Conservation (phyloP, 2,888 invertebrate species). For the Ochropacha duplaris region DNA sequence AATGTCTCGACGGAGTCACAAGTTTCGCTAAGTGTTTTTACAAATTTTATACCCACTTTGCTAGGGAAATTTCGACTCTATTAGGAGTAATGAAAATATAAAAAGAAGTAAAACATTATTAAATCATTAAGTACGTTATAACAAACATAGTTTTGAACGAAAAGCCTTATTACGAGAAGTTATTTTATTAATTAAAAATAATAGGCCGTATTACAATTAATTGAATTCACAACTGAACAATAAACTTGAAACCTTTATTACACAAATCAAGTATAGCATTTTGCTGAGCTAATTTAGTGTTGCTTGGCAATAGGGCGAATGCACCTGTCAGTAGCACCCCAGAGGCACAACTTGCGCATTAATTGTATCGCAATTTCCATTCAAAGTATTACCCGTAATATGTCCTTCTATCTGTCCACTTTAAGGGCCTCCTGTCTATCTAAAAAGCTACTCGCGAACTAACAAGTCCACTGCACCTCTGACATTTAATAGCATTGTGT, state of each 20-base stretch:
- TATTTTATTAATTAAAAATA: not conserved
- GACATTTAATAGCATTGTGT: constrained; percentile 17
- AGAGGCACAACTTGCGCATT: constrained; percentile 34
- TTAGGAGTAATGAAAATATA: no score
- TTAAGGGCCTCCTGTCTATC: constrained; percentile 63
- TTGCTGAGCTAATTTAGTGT: not conserved
- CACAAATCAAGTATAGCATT: not conserved
- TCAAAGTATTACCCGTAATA: constrained; percentile 43
- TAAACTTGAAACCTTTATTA: not conserved
- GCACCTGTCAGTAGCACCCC: constrained; percentile 47
- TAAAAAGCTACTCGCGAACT: constrained; percentile 27
- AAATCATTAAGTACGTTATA: no score
- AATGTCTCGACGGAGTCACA: constrained; percentile 6
- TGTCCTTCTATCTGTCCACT: constrained; percentile 45
- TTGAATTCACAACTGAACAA: not conserved
- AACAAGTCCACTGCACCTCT: constrained; percentile 4
- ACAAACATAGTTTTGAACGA: no score
- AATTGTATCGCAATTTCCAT: constrained; percentile 54
- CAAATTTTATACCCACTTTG: not conserved
- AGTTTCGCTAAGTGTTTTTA: not conserved
- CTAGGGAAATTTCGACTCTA: no score
- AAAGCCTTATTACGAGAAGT: not conserved
- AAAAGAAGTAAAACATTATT: not conserved
- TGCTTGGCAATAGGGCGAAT: constrained; percentile 18
- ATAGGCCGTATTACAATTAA: not conserved